Evolutionary conservation across 2,797 vertebrate genomes (phyloP).

Genomic region (Discoglossus pictus): DNA sequence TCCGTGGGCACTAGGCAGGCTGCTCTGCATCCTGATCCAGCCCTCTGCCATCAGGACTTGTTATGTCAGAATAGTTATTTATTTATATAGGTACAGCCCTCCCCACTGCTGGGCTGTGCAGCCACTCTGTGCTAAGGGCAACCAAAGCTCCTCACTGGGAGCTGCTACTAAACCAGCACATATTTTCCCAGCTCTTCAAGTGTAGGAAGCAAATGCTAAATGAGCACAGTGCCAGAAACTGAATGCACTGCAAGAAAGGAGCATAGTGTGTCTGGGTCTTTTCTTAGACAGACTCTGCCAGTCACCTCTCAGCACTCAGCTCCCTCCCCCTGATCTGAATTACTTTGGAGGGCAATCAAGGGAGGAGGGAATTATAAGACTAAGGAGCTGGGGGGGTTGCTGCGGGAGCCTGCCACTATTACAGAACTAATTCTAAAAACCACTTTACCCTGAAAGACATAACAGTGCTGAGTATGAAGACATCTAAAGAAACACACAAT

Average conservation of each 20-base stretch:
- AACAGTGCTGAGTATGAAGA: too few relatives aligned
- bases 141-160: constrained; percentile 33
- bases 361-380: constrained; percentile 29
- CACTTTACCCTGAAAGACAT: not conserved
- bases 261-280: constrained; percentile 46
- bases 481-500: too few relatives aligned
- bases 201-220: constrained; percentile 32
- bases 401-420: constrained; percentile 36
- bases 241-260: constrained; percentile 39
- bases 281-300: constrained; percentile 44
- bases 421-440: constrained; percentile 8
- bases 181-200: constrained; percentile 35
- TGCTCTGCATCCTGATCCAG: constrained; percentile 33
- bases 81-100: constrained; percentile 41
- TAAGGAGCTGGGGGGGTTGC: constrained; percentile 25
- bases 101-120: constrained; percentile 11
- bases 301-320: constrained; percentile 40
- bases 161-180: constrained; percentile 12
- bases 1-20: constrained; percentile 13
- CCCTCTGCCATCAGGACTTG: constrained; percentile 26
- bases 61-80: constrained; percentile 39
- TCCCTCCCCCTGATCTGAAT: constrained; percentile 47
- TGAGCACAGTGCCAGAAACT: constrained; percentile 32
- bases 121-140: constrained; percentile 21
- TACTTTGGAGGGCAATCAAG: constrained; percentile 39